These are phyloP conservation scores for Chromoteleia sp. DNA, from an alignment of 2,888 invertebrate genomes.

Conservation along the genomic window DNA sequence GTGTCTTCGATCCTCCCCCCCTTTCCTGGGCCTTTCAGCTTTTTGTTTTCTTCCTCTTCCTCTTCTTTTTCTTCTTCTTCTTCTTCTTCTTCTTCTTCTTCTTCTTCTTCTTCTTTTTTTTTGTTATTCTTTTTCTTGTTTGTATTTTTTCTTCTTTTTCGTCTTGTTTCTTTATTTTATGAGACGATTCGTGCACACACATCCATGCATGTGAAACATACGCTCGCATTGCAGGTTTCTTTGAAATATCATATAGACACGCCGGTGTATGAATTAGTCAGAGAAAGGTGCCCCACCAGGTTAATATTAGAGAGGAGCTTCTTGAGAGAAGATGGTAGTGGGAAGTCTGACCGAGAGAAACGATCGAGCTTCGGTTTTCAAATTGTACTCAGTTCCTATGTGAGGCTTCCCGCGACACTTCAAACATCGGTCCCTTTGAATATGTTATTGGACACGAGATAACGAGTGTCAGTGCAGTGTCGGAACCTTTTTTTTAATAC, in stretches of 20 bases:
- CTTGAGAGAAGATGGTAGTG: conserved; percentile 75
- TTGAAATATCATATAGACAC: conserved; percentile 61
- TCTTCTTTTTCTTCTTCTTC: conserved; percentile 24
- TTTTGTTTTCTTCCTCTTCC: conserved; percentile 11
- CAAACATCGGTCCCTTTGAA: conserved; percentile 73
- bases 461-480: conserved; percentile 76
- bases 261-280: conserved; percentile 68
- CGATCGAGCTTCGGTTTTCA: conserved; percentile 77
- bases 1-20: conserved; percentile 55
- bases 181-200: conserved; percentile 30
- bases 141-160: not conserved
- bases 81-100: conserved; percentile 25
- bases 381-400: conserved; percentile 81
- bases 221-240: conserved; percentile 28
- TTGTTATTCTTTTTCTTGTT: not conserved
- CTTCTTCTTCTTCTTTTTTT: not conserved
- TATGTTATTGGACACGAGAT: conserved; percentile 77
- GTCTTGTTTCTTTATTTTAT: not conserved
- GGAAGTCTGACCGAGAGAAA: conserved; percentile 78
- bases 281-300: conserved; percentile 81
- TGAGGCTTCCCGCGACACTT: conserved; percentile 78
- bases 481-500: conserved; percentile 61
- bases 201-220: conserved; percentile 32
- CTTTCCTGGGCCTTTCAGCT: too few relatives aligned
- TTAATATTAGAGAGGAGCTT: conserved; percentile 83